phyloP scores from a whole-genome alignment of 1,140 invertebrate genomes.

The Melipona quadrifasciata region DNA sequence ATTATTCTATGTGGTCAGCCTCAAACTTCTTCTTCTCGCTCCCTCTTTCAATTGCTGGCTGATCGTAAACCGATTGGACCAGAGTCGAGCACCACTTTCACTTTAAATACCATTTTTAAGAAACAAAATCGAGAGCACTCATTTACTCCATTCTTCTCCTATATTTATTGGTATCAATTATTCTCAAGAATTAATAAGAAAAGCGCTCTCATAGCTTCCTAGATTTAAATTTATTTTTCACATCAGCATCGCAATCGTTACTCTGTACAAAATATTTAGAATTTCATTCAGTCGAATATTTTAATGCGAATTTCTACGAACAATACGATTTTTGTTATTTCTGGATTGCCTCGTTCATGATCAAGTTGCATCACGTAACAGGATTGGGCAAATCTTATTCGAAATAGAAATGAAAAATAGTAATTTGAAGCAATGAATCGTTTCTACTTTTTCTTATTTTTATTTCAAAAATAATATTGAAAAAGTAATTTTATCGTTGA shows the following conservation, averaged over 20 bases:
- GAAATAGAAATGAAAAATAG: too few relatives aligned
- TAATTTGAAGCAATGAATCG: too few relatives aligned
- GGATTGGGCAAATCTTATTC: too few relatives aligned
- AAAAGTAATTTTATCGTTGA: too few relatives aligned
- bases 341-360: not conserved
- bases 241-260: not conserved
- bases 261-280: not conserved
- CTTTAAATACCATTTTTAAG: slow-evolving; percentile 37
- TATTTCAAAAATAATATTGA: too few relatives aligned
- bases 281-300: not conserved
- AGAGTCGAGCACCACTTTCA: slow-evolving; percentile 3
- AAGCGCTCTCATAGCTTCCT: not conserved
- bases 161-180: not conserved
- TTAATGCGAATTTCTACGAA: not conserved
- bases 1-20: not conserved
- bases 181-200: not conserved
- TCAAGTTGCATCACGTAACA: not conserved
- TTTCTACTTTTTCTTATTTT: too few relatives aligned
- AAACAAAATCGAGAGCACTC: slow-evolving; percentile 15
- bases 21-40: not conserved
- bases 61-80: not conserved
- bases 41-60: not conserved
- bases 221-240: not conserved
- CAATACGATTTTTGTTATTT: not conserved
- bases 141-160: not conserved